Percentiles rank a stretch among this genome's conserved stretches.
Evolutionary conservation across 2,113 vertebrate species (phyloP).

Genomic region (Ornithorhynchus anatinus): DNA sequence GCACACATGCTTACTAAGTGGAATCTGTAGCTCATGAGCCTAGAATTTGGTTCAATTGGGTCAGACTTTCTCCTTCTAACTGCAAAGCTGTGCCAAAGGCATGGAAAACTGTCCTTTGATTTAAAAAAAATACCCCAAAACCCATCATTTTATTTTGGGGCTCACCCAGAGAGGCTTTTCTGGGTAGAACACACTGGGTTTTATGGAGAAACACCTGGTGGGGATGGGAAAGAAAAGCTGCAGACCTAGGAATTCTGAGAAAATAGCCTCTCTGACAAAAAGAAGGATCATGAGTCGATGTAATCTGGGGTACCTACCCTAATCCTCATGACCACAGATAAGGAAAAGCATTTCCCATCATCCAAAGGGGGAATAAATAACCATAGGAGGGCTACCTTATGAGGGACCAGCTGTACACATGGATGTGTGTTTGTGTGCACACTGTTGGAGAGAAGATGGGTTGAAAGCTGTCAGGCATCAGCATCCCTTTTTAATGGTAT

Average conservation of each 20-base stretch:
- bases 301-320: not conserved
- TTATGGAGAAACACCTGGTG: conserved; percentile 36
- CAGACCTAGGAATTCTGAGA: conserved; percentile 43
- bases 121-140: conserved; percentile 16
- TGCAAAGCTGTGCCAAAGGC: conserved; percentile 41
- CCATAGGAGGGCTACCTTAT: too few species aligned
- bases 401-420: too few species aligned
- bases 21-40: not conserved
- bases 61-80: conserved; percentile 13
- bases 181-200: conserved; percentile 52
- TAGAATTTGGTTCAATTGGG: not conserved
- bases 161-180: conserved; percentile 57
- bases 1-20: not conserved
- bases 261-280: not conserved
- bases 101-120: conserved; percentile 30
- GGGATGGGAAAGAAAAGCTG: conserved; percentile 37
- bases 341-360: rapidly evolving
- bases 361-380: too few species aligned
- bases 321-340: not conserved
- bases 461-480: too few species aligned
- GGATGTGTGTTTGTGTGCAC: too few species aligned
- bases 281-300: not conserved
- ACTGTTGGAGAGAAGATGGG: too few species aligned
- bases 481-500: too few species aligned
- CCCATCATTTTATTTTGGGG: not conserved